Percentiles rank a stretch among this genome's conserved stretches.
Evolutionary conservation across 2,888 invertebrate genomes (phyloP).

Genomic region (Caenorhabditis becei): DNA sequence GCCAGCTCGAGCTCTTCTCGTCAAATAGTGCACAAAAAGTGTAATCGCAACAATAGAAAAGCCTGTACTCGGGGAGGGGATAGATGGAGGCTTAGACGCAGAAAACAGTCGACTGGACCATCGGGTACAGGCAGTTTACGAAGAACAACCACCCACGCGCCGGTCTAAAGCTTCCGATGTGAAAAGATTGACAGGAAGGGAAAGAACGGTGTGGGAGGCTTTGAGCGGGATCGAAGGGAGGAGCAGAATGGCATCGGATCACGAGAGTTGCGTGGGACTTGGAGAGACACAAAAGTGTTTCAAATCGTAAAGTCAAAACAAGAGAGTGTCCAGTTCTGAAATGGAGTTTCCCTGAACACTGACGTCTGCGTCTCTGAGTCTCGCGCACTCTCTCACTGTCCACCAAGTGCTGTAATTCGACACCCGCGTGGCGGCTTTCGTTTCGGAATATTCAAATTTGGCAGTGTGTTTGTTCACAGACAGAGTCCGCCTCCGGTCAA

Average conservation of each 20-base stretch:
- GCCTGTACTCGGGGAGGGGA: slow-evolving; percentile 32
- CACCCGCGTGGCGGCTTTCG: slow-evolving; percentile 48
- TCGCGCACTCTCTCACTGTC: slow-evolving; percentile 25
- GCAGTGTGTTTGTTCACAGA: slow-evolving; percentile 33
- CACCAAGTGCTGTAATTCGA: slow-evolving; percentile 58
- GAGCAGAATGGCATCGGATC: slow-evolving; percentile 20
- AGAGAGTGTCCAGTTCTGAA: slow-evolving; percentile 52
- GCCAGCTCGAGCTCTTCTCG: slow-evolving; percentile 29
- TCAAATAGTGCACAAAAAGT: slow-evolving; percentile 51
- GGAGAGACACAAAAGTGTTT: not conserved
- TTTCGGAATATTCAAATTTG: slow-evolving; percentile 60
- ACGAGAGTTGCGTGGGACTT: not conserved
- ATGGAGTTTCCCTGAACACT: slow-evolving; percentile 48
- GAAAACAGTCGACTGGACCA: too few relatives aligned
- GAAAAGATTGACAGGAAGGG: slow-evolving; percentile 20
- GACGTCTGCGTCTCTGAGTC: slow-evolving; percentile 37
- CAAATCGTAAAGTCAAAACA: slow-evolving; percentile 56
- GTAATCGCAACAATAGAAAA: slow-evolving; percentile 58
- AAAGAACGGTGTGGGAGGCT: slow-evolving; percentile 16
- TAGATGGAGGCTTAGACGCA: slow-evolving; percentile 23
- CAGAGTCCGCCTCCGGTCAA: slow-evolving; percentile 13
- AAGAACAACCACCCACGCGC: too few relatives aligned
- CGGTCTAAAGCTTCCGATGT: too few relatives aligned
- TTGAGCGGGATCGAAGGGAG: slow-evolving; percentile 21
- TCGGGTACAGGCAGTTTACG: too few relatives aligned